Evolutionary conservation across 2,888 invertebrate genomes (phyloP).

Genomic region (Zaprionus lineosus): DNA sequence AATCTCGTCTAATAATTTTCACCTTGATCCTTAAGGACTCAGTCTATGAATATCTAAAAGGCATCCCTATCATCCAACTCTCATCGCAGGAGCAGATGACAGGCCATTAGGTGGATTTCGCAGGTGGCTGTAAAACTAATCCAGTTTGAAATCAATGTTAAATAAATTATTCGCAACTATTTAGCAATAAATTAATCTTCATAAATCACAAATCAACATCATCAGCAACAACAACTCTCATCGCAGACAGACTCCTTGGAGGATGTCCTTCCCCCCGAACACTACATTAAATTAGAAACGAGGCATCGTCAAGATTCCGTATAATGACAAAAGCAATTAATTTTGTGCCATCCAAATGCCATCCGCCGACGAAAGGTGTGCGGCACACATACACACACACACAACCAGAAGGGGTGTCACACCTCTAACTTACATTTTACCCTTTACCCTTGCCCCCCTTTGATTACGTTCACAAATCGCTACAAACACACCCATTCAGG

Average conservation of each 20-base stretch:
- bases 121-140: conserved; percentile 52
- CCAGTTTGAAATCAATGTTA: conserved; percentile 75
- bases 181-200: conserved; percentile 81
- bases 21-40: too few relatives aligned
- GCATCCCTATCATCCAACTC: not conserved
- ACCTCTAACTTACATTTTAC: too few relatives aligned
- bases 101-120: conserved; percentile 23
- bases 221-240: conserved; percentile 41
- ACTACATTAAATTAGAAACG: conserved; percentile 75
- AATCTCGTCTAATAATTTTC: too few relatives aligned
- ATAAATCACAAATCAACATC: conserved; percentile 81
- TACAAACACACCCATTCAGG: conserved; percentile 47
- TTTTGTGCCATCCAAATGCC: conserved; percentile 75
- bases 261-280: conserved; percentile 30
- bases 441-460: conserved; percentile 33
- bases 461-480: conserved; percentile 80
- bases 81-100: conserved; percentile 18
- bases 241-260: conserved; percentile 19
- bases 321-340: conserved; percentile 83
- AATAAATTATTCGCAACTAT: conserved; percentile 78
- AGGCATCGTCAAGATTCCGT: conserved; percentile 80
- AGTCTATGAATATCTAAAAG: too few relatives aligned
- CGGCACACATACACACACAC: not conserved
- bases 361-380: conserved; percentile 57
- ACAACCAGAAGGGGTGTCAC: conserved; percentile 11